phyloP scores from a whole-genome alignment of 2,888 invertebrate genomes.

The Brachypterus glaber region DNA sequence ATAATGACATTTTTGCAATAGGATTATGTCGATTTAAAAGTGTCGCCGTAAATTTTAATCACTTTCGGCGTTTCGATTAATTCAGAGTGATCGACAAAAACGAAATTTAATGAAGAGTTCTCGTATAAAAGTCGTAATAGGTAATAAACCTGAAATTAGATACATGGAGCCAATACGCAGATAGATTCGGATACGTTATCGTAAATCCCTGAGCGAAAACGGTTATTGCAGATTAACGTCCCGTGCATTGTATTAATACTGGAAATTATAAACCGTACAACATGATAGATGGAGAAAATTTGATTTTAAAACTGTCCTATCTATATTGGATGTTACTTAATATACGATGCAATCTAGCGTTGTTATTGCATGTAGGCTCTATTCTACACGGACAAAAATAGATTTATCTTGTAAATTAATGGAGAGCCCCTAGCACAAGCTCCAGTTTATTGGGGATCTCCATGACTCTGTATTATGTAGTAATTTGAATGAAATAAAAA shows the following conservation, averaged over 20 bases:
- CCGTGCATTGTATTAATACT: constrained; percentile 42
- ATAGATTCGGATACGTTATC: constrained; percentile 27
- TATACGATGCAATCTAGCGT: constrained; percentile 43
- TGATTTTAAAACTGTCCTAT: constrained; percentile 44
- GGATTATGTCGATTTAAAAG: no score
- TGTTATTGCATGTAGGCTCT: constrained; percentile 38
- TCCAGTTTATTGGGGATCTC: no score
- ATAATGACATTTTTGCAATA: no score
- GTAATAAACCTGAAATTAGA: constrained; percentile 35
- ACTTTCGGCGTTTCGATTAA: neutral
- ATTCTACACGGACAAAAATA: neutral
- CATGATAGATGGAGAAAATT: constrained; percentile 43
- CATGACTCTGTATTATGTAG: no score
- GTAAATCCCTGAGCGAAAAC: constrained; percentile 38
- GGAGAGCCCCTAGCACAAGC: no score
- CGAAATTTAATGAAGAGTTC: constrained; percentile 2
- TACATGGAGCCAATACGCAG: constrained; percentile 23
- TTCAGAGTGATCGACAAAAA: neutral
- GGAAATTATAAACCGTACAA: constrained; percentile 42
- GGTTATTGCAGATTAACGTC: constrained; percentile 43
- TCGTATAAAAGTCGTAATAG: constrained; percentile 18
- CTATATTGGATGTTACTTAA: constrained; percentile 43
- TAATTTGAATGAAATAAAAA: no score
- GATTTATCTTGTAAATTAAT: no score
- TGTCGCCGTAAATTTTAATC: neutral